These are phyloP conservation scores for Apogon hyalosoma DNA, from an alignment of 2,797 vertebrate species.

Conservation along the genomic window DNA sequence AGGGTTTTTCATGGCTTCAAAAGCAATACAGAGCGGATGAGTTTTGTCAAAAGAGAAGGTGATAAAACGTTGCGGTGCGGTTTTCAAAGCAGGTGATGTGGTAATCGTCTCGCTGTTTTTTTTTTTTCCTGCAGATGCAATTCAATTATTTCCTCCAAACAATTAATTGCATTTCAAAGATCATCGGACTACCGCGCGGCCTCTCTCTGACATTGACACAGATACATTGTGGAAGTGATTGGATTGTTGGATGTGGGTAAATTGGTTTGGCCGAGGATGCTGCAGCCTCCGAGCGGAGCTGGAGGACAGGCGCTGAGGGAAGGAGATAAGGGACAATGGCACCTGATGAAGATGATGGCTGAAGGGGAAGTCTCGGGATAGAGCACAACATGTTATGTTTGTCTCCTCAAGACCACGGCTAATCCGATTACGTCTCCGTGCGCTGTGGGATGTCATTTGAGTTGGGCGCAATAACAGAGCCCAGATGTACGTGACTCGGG, in stretches of 20 bases:
- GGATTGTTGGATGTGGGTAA: slow-evolving; percentile 69
- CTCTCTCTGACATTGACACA: slow-evolving; percentile 64
- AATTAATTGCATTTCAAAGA: slow-evolving; percentile 64
- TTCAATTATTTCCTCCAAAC: slow-evolving; percentile 59
- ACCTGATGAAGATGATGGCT: slow-evolving; percentile 64
- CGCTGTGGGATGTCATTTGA: slow-evolving; percentile 55
- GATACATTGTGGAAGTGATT: slow-evolving; percentile 74
- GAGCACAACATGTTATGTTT: slow-evolving; percentile 66
- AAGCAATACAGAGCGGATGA: slow-evolving; percentile 27
- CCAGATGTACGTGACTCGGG: slow-evolving; percentile 21
- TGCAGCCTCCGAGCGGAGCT: slow-evolving; percentile 53
- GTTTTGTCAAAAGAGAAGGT: slow-evolving; percentile 4
- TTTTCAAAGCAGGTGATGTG: slow-evolving; percentile 26
- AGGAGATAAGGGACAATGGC: slow-evolving; percentile 65
- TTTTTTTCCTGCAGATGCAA: slow-evolving; percentile 20
- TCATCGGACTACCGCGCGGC: slow-evolving; percentile 58
- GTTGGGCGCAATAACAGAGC: slow-evolving; percentile 49
- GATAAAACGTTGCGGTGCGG: slow-evolving; percentile 1
- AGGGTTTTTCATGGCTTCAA: slow-evolving; percentile 34
- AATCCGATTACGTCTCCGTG: slow-evolving; percentile 65
- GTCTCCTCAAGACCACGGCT: slow-evolving; percentile 56
- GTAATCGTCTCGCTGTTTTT: slow-evolving; percentile 22
- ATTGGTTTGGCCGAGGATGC: slow-evolving; percentile 64
- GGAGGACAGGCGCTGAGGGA: slow-evolving; percentile 55
- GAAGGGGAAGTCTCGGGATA: slow-evolving; percentile 54